Evolutionary conservation across 1,140 invertebrate genomes (phyloP), one percentile per base, ranked within the genome.

Genomic region (Conopomorpha cramerella): DNA sequence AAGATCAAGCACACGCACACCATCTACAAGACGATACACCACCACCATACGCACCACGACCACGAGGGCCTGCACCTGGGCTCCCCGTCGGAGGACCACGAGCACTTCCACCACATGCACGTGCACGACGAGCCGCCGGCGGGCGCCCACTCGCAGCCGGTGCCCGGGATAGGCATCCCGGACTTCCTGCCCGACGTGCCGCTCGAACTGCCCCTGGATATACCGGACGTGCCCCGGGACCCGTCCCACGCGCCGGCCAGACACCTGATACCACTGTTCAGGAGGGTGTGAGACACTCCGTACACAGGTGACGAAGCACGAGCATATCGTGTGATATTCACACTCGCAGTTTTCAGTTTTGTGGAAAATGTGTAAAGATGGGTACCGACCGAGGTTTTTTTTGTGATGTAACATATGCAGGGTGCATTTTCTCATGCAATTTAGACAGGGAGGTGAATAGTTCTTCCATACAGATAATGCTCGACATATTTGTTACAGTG

Each of bases 1-100:
- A 83, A 81, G 41, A 73, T 84, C 30, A 85, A 84, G 41, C 84
- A 86, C 43, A 83, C 81, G 0, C 84, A 85, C 49, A 85, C 83
- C 0, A 72, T 86, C 7, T 84, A 81, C 49, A 85, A 84, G 46
- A 80, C 84, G 1, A 68, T 85, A n/a, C 79, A 83, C 16, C 78
- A 82, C 29, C 63, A 80, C 36, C 67, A 76, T 41, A 59, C 55
- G 2, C 62, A 70, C 34, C 62, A 55, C 30, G 60, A 77, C 6
- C 50, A 40, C 11, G 43, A 51, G 25, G 15, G 53, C 10, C 48
- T 52, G 15, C 37, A 51, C 4, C 34, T 30, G 4, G 27, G 32
- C 0, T 19, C 34, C 0, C 50, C 55, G 0, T 32, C 50, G 0
- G 66, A 74, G 36, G 70, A 76, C 30, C 68, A 76, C 30, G 74